Conservation (phyloP, 2,888 invertebrate species). For the Ennomos quercinarius region DNA sequence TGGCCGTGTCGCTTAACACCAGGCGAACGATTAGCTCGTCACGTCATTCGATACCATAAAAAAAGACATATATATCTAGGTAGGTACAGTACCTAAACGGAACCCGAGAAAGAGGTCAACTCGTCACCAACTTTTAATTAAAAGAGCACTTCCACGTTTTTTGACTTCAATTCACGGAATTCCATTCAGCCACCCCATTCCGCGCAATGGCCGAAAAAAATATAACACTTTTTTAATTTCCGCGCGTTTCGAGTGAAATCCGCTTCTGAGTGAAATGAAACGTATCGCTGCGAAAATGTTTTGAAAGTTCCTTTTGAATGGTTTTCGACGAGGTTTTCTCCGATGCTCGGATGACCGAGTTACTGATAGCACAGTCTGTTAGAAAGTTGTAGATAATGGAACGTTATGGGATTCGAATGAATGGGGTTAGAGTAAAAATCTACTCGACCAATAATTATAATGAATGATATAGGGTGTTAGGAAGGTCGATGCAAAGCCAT, state of each 20-base stretch:
- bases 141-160: background rate
- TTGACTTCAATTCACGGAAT: conserved; percentile 4
- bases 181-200: conserved; percentile 2
- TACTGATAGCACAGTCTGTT: conserved; percentile 3
- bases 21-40: no score
- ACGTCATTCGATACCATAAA: no score
- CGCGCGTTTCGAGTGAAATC: conserved; percentile 1
- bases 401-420: background rate
- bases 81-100: background rate
- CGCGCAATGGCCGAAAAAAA: conserved; percentile 6
- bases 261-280: conserved; percentile 11
- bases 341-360: conserved; percentile 9
- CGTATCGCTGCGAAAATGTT: conserved; percentile 11
- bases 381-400: conserved; percentile 2
- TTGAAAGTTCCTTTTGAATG: conserved; percentile 7
- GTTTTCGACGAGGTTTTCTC: conserved; percentile 4
- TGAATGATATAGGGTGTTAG: no score
- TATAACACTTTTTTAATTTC: conserved; percentile 25
- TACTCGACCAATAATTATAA: no score
- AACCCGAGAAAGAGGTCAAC: conserved; percentile 2
- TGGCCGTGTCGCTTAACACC: no score
- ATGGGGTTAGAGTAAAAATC: background rate
- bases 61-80: no score
- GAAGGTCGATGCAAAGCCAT: no score
- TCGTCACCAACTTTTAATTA: background rate